Base-by-base conservation (phyloP, 2,797 vertebrate species). In the Tenualosa thibaudeaui region DNA sequence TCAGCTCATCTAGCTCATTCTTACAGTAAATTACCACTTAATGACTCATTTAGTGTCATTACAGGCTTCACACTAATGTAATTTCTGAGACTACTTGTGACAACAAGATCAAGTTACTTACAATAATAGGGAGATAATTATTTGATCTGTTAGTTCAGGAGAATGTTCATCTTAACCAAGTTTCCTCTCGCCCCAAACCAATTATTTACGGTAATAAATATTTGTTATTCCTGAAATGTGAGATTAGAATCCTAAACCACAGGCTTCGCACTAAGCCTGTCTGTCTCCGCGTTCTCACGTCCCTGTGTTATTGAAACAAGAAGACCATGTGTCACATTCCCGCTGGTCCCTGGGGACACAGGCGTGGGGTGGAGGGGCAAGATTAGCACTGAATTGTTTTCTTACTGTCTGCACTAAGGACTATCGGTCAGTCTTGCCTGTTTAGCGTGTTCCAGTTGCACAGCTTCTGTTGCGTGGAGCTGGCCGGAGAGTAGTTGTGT, bases 361-460 rank as follows among this genome's bases (percentile, higher is more conserved):
- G 19, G 60, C 51, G 81, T 51, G 40, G 50, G 78, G 83, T 37
- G 60, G 19, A 19, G 15, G 46, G 51, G 51, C 82, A 75, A 86
- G 82, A 89, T 84, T 86, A 43, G 82, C 84, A 85, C 19, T 56
- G 24, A 56, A 40, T 19, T 86, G 68, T 85, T 89, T 81, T 37
- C 43, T 68, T 85, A 37, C 19, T 81, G 58, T 89, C 81, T 87
- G 46, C 22, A 40, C 85, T 31, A 22, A 84, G 84, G 37, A 81
- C 56, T 85, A 86, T 88, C 84, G 84, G 40, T 86, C 81, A 51
- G 5, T 86, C 94, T 94, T 93, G 93, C 96, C 96, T 96, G 94
- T 95, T 95, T 75, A 97, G 93, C 0, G 93, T 89, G 86, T 81
- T 90, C 96, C 96, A 96, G 92, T 95, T 97, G 86, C 90, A 93